Conservation (phyloP, 2,113 vertebrate genomes). For the Natator depressus region DNA sequence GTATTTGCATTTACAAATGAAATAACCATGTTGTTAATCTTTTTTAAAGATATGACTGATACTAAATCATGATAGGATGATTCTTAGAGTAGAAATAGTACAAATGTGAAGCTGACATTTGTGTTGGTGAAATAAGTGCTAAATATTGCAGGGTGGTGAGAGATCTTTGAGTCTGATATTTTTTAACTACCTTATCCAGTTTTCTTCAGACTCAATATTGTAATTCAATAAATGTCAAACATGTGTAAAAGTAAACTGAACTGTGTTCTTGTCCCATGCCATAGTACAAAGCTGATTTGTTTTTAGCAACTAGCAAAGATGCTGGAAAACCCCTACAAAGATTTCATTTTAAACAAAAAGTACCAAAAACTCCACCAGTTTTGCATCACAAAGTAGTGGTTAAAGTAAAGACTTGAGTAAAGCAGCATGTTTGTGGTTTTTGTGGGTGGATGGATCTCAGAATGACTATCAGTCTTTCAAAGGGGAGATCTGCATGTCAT, state of each 20-base stretch:
- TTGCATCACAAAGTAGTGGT: slow-evolving; percentile 85
- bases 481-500: slow-evolving; percentile 63
- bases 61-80: rapidly evolving
- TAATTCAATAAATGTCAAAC: slow-evolving; percentile 58
- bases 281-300: slow-evolving; percentile 63
- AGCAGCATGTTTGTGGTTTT: slow-evolving; percentile 81
- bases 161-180: background rate
- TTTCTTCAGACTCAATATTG: slow-evolving; percentile 63
- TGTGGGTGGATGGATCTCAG: slow-evolving; percentile 80
- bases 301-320: slow-evolving; percentile 75
- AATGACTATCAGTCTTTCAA: slow-evolving; percentile 67
- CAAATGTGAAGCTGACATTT: background rate
- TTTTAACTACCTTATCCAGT: slow-evolving; percentile 52
- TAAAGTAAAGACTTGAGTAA: slow-evolving; percentile 81
- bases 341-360: slow-evolving; percentile 85
- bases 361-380: slow-evolving; percentile 87
- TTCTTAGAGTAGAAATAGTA: background rate
- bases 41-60: background rate
- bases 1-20: background rate
- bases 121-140: background rate
- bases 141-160: background rate
- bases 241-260: slow-evolving; percentile 49
- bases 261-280: slow-evolving; percentile 22
- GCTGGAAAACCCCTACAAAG: slow-evolving; percentile 82
- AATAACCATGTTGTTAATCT: rapidly evolving